Evolutionary conservation across 1,140 invertebrate genomes (phyloP), one percentile per base, ranked within the genome.

Genomic region (Trichogramma pretiosum): DNA sequence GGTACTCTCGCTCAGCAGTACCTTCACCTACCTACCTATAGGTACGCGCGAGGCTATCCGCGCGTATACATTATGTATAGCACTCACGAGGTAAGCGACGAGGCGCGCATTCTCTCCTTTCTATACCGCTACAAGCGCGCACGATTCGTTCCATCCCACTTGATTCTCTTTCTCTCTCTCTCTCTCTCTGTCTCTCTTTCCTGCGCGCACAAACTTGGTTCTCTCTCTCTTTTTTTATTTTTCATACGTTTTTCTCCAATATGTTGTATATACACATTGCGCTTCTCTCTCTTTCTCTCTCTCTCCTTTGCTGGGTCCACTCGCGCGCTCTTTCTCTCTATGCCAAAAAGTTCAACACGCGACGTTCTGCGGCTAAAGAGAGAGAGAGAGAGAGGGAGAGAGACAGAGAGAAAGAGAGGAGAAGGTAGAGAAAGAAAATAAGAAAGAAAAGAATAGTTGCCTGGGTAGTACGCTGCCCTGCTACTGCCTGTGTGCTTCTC

Each of bases 131-230:
- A n/a, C n/a, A n/a, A n/a, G n/a, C n/a, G n/a, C n/a, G n/a, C n/a
- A n/a, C n/a, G n/a, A n/a, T n/a, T n/a, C n/a, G n/a, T n/a, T 50
- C 37, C 37, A 23, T 37, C 50, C 26, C 39, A 47, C 19, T 35
- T 38, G 32, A 45, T 44, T 38, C 44, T 45, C 30, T 24, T 47
- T 46, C 32, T 52, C 34, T 32, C 43, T 39, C 26, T 39, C 43
- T 22, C 37, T 40, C 34, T 42, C 38, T 23, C 23, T 18, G 19
- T 16, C 42, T 39, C 36, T 26, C 16, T 37, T 36, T 14, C 36
- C 35, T n/a, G n/a, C n/a, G n/a, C n/a, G n/a, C n/a, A n/a, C n/a
- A n/a, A n/a, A n/a, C 14, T 34, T 14, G 32, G 9, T 9, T 34
- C 16, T 34, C 32, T 28, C 24, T 11, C 11, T 11, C 24, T 11